Evolutionary conservation across 1,140 invertebrate species (phyloP), one percentile per base, ranked within the genome.

Genomic region (Drosophila nikananu): DNA sequence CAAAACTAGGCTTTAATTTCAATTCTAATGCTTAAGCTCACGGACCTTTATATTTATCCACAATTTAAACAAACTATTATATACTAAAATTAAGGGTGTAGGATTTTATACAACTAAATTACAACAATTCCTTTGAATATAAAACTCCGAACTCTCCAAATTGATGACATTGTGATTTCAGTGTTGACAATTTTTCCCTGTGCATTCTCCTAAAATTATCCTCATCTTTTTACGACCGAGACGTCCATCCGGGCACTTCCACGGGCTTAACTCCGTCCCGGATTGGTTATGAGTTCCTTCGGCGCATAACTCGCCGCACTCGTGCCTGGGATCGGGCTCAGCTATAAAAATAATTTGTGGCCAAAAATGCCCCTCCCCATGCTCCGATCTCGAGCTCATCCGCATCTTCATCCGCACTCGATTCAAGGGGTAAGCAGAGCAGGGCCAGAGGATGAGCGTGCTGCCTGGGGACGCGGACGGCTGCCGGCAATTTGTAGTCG

Each of bases 301-400:
- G 66, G 75, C 75, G 80, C 89, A 87, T 91, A 87, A 72, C 79
- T 84, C 72, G 55, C 48, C 52, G 77, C 68, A 77, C 77, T 67
- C 54, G 80, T 82, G 79, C 63, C 68, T 89, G 86, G 86, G 80
- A 83, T 89, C 72, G 54, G 27, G 48, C 51, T 62, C 81, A 80
- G 89, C 89, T 91, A 91, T 91, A 82, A 91, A 89, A 91, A 91
- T 91, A 91, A 91, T 91, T 91, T 91, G 89, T 89, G 89, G 89
- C 82, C 55, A 60, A 79, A 78, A 64, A 58, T 66, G 68, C 68
- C 72, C 62, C 68, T 59, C 75, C 37, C 21, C 23, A 13, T 23
- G 19, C 23, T 37, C 59, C 59, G 65, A 74, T 74, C 61, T 46
- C 61, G 25, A 35, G 15, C 42, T 57, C 37, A 21, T 62, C n/a